Evolutionary conservation across 2,113 vertebrate species (phyloP), one percentile per base, ranked within the genome.

Genomic region (Dendropsophus ebraccatus): DNA sequence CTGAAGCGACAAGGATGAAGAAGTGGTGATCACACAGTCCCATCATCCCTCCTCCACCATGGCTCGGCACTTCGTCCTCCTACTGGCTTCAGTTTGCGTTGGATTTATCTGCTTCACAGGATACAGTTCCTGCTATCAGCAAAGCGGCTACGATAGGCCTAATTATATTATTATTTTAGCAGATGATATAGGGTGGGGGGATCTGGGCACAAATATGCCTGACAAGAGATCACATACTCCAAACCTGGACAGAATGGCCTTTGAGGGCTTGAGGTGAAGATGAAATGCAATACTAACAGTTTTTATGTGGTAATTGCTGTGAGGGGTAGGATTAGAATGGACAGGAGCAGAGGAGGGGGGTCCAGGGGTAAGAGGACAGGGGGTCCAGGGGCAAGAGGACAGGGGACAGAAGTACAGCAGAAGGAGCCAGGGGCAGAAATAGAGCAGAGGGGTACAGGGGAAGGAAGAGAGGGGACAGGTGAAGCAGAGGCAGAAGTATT

Each of bases 161-260:
- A 99, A 97, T 90, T 96, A 99, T 73, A 95, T 99, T 1, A 84
- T 99, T 87, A 93, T 99, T 88, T 90, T 99, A 90, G 97, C 97
- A 0, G 98, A 99, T 88, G 98, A 99, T 81, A 92, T 99, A 62
- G 98, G 98, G 30, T 99, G 98, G 98, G 98, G 95, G 8, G 98
- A 99, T 80, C 93, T 99, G 81, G 97, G 96, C 7, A 93, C 91
- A 41, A 98, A 98, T 91, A 92, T 92, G 93, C 92, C 91, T 0
- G 91, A 91, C 65, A 92, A 90, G 0, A 92, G 90, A 82, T 91
- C 91, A 82, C 94, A 95, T 70, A 99, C 97, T 0, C 93, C 94
- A 0, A 88, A 94, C 88, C 92, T 99, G 69, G 95, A 98, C 88
- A 90, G 89, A 87, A 88, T 99, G 93, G 96, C 95, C 4, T 88